Evolutionary conservation across 1,140 invertebrate species (phyloP).

Genomic region (Drosophila obscura): DNA sequence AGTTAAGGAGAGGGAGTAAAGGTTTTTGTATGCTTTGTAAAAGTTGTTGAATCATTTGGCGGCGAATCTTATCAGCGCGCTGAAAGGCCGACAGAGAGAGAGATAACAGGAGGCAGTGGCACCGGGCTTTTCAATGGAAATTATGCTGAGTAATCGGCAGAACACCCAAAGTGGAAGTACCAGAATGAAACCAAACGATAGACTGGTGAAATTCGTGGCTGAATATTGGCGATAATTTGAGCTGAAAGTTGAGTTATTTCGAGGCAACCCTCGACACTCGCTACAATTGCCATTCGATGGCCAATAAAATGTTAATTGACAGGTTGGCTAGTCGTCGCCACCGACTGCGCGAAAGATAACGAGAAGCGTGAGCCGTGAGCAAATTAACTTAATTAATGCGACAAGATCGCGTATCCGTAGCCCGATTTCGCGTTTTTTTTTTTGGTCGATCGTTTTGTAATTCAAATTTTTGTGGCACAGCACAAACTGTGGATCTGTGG

Average conservation of each 20-base stretch:
- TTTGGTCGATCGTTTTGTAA: constrained; percentile 52
- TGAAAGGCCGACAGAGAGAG: neutral
- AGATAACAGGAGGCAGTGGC: no score
- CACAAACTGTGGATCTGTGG: constrained; percentile 44
- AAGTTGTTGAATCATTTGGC: constrained; percentile 36
- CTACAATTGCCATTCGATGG: neutral
- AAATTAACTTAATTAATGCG: constrained; percentile 74
- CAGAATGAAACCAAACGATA: neutral
- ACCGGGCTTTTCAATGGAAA: neutral
- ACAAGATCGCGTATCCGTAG: constrained; percentile 56
- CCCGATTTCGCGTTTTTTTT: constrained; percentile 12
- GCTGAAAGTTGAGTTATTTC: no score
- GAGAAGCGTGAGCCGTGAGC: constrained; percentile 59
- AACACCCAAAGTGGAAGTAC: no score
- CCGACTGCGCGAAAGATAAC: constrained; percentile 43
- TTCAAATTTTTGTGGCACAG: constrained; percentile 66
- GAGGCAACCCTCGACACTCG: no score
- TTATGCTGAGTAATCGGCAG: constrained; percentile 19
- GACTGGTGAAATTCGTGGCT: neutral
- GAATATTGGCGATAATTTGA: constrained; percentile 8
- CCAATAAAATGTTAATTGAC: constrained; percentile 62
- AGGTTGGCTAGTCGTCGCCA: constrained; percentile 2
- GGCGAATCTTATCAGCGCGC: constrained; percentile 27
- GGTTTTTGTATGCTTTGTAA: constrained; percentile 8
- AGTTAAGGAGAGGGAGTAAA: no score